These are phyloP conservation scores for Acropora yongei DNA, from an alignment of 64 coral and sea anemone genomes.

Conservation along the genomic window DNA sequence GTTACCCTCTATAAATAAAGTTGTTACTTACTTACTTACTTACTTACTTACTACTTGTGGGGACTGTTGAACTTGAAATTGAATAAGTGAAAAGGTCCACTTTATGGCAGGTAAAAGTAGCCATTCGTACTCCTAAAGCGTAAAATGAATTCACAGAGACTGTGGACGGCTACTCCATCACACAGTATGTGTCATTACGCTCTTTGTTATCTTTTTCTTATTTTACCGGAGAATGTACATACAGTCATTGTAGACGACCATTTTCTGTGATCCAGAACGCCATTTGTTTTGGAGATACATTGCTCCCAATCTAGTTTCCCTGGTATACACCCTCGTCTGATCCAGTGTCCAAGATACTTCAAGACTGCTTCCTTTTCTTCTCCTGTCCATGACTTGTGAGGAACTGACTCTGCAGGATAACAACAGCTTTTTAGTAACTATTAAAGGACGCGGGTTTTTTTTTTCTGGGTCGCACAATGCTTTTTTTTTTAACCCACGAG, in stretches of 20 bases:
- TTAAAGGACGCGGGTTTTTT: not conserved
- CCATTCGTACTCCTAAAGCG: too few relatives aligned
- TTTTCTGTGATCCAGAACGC: not conserved
- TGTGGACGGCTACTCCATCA: too few relatives aligned
- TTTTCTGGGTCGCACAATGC: not conserved
- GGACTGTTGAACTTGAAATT: too few relatives aligned
- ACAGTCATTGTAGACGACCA: not conserved
- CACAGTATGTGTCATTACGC: too few relatives aligned
- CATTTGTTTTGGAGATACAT: slow-evolving; percentile 10
- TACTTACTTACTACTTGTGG: too few relatives aligned
- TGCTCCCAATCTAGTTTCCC: slow-evolving; percentile 9
- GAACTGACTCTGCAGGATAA: slow-evolving; percentile 1
- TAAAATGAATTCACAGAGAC: too few relatives aligned
- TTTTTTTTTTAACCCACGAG: not conserved
- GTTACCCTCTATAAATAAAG: too few relatives aligned
- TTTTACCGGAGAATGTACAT: too few relatives aligned
- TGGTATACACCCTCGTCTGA: slow-evolving; percentile 4
- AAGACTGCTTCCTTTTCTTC: slow-evolving; percentile 7
- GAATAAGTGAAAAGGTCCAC: too few relatives aligned
- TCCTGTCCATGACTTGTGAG: not conserved
- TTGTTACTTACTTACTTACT: too few relatives aligned
- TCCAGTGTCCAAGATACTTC: not conserved
- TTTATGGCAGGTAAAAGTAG: too few relatives aligned
- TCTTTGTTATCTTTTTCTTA: too few relatives aligned
- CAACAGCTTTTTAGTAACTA: not conserved